Percentiles rank a stretch among this genome's conserved stretches.
These are phyloP conservation scores for Spondyliosoma cantharus DNA, from an alignment of 2,797 vertebrate genomes.

Conservation along the genomic window DNA sequence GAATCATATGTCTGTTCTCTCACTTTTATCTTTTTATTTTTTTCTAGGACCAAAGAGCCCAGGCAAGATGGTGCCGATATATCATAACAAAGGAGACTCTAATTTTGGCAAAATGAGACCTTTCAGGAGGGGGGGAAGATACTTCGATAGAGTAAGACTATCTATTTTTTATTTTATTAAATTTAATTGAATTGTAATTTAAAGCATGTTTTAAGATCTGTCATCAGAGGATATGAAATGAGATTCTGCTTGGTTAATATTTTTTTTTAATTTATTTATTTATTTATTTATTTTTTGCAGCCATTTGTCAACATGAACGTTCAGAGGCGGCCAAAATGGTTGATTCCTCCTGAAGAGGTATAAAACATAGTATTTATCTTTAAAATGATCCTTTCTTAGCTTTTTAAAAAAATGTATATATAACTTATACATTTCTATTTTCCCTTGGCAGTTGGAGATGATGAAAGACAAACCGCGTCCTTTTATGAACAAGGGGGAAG, in stretches of 20 bases:
- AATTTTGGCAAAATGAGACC: conserved; percentile 85
- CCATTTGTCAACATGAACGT: conserved; percentile 77
- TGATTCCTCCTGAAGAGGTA: conserved; percentile 86
- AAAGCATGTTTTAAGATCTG: not conserved
- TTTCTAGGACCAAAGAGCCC: conserved; percentile 90
- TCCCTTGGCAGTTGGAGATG: conserved; percentile 84
- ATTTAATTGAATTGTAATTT: not conserved
- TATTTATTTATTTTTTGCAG: conserved; percentile 57
- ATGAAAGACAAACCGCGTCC: conserved; percentile 88
- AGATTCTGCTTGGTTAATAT: not conserved
- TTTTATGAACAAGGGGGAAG: conserved; percentile 86
- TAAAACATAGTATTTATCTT: not conserved
- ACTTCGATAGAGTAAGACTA: conserved; percentile 90
- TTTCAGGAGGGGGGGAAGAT: conserved; percentile 89
- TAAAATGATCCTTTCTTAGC: not conserved
- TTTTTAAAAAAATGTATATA: not conserved
- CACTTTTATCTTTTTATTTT: not conserved
- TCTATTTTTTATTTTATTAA: conserved; percentile 9
- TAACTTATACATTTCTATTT: not conserved
- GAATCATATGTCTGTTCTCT: not conserved
- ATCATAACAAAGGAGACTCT: conserved; percentile 88
- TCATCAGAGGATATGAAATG: not conserved
- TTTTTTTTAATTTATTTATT: conserved; percentile 12
- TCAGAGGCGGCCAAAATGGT: conserved; percentile 82
- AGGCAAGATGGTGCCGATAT: conserved; percentile 86